Evolutionary conservation across 2,888 invertebrate genomes (phyloP), one percentile per base, ranked within the genome.

Genomic region (Leucoma salicis): DNA sequence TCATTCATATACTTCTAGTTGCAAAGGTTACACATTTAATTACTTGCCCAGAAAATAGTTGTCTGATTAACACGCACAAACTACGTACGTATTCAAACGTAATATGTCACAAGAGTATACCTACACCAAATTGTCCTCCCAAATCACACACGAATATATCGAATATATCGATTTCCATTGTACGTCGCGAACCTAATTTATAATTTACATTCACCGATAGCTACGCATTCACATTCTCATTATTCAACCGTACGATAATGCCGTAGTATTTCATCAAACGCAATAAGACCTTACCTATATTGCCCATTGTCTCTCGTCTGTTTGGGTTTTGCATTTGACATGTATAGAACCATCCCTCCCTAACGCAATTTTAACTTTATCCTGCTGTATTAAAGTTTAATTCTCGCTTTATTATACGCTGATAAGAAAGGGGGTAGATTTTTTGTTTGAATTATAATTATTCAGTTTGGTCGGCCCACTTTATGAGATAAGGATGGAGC

Each of bases 281-380:
- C 54, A 59, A 63, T 63, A 67, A 64, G 57, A 58, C 44, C 56
- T 42, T 46, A 29, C 29, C 29, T 29, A 55, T 47, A 60, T 49
- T 46, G 54, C 43, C 58, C 46, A 63, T 68, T 64, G 66, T 68
- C 49, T 56, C 47, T 40, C 49, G 48, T 64, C 62, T 57, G 57
- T 56, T 53, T 53, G 51, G 38, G 35, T 40, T 21, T 57, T 70
- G 66, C 40, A 42, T 37, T 46, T 66, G 69, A 68, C 69, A 51
- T 59, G 63, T 60, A 60, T 62, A 63, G 55, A 50, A 55, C 43
- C 33, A 42, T 28, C 42, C 39, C 32, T 13, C 5, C 6, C 7
- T 45, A 40, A 32, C 6, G 28, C 2, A 62, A 45, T 44, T 31
- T 31, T 36, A 38, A 38, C 62, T 45, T 31, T 50, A 49, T 33